Evolutionary conservation across 2,797 vertebrate genomes (phyloP).

Genomic region (Hippocampus kuda): DNA sequence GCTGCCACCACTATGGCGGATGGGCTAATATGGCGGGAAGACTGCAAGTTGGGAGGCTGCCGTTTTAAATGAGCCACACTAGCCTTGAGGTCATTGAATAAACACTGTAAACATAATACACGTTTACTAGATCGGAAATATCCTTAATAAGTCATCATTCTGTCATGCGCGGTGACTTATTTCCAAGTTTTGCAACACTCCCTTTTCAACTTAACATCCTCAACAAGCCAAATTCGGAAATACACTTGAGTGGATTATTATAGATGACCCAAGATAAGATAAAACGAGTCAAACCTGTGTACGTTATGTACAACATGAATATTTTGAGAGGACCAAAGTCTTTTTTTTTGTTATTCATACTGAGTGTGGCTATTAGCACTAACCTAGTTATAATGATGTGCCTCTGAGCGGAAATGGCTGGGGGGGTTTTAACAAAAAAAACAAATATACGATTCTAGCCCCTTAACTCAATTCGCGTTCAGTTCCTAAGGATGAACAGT

Average conservation of each 20-base stretch:
- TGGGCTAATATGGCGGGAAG: conserved; percentile 68
- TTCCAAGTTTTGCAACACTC: background rate
- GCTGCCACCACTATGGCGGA: conserved; percentile 19
- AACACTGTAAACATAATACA: background rate
- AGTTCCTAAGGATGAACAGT: conserved; percentile 19
- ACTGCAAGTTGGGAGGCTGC: conserved; percentile 41
- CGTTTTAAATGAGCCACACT: conserved; percentile 15
- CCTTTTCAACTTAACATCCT: conserved; percentile 1
- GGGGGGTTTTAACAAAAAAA: background rate
- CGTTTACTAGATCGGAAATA: background rate
- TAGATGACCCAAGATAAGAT: background rate
- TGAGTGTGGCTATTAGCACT: background rate
- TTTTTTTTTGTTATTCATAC: background rate
- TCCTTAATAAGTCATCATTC: background rate
- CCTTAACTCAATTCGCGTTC: background rate
- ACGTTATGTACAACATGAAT: background rate
- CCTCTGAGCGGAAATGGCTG: conserved; percentile 11
- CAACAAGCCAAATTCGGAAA: background rate
- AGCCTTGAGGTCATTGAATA: background rate
- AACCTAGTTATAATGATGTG: conserved; percentile 6
- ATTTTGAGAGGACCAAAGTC: background rate
- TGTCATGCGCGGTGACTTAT: background rate
- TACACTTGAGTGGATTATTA: background rate
- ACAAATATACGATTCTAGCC: background rate
- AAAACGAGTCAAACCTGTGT: background rate